A percentile compares a stretch with the other conserved stretches of the same genome.
Conservation (phyloP, 1,140 invertebrate genomes). For the Sitodiplosis mosellana region DNA sequence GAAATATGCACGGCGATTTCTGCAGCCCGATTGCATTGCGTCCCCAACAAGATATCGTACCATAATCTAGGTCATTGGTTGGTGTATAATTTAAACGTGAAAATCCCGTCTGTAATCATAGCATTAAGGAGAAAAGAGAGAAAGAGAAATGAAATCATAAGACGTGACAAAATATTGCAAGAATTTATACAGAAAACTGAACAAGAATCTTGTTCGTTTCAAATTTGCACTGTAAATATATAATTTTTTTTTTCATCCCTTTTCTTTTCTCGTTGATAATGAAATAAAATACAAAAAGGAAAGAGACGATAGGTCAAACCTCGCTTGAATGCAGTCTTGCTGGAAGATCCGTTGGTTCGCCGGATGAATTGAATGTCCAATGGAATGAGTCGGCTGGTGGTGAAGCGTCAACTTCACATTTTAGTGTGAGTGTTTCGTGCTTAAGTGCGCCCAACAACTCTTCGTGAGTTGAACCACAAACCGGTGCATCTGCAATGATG, state of each 20-base stretch:
- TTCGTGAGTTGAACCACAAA: conserved; percentile 57
- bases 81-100: conserved; percentile 73
- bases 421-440: conserved; percentile 61
- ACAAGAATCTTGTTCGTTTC: no score
- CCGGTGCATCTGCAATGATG: conserved; percentile 53
- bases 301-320: conserved; percentile 14
- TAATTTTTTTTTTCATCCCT: background rate
- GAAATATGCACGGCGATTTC: conserved; percentile 68
- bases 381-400: conserved; percentile 61
- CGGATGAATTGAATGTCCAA: conserved; percentile 79
- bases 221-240: background rate
- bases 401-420: conserved; percentile 71
- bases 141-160: background rate
- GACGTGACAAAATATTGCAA: background rate
- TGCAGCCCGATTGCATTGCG: conserved; percentile 64
- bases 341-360: conserved; percentile 57
- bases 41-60: conserved; percentile 68
- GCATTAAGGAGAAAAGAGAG: background rate
- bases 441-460: conserved; percentile 65
- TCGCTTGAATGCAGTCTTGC: conserved; percentile 40
- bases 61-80: conserved; percentile 69
- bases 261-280: background rate
- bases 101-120: conserved; percentile 24
- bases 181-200: no score
- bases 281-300: background rate